Conservation (phyloP, 2,888 invertebrate genomes). For the Nephrotoma guestfalica region DNA sequence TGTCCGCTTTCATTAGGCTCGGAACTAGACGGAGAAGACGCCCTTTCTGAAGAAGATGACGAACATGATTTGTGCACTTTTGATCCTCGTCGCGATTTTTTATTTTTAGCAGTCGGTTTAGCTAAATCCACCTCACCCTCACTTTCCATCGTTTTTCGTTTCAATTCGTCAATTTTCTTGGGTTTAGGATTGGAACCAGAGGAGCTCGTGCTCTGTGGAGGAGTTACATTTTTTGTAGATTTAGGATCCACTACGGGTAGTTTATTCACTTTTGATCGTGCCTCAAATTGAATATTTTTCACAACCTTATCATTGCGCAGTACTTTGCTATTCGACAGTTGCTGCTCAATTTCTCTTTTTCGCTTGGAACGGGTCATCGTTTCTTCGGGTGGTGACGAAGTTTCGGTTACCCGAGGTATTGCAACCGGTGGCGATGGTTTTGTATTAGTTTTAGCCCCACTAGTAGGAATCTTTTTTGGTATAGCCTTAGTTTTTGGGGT, state of each 20-base stretch:
- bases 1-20: not conserved
- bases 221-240: not conserved
- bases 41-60: slow-evolving; percentile 1
- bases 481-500: not conserved
- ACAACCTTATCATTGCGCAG: slow-evolving; percentile 28
- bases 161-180: slow-evolving; percentile 11
- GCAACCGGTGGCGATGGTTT: not conserved
- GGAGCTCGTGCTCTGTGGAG: not conserved
- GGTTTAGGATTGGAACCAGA: slow-evolving; percentile 5
- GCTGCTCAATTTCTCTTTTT: slow-evolving; percentile 26
- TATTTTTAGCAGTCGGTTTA: not conserved
- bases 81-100: not conserved
- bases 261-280: not conserved
- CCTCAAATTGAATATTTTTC: slow-evolving; percentile 17
- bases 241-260: not conserved
- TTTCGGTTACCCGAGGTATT: not conserved
- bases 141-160: slow-evolving; percentile 11
- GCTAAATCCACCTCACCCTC: slow-evolving; percentile 8
- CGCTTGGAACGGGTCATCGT: slow-evolving; percentile 32
- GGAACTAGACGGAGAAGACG: not conserved
- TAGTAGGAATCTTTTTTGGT: not conserved
- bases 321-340: slow-evolving; percentile 29
- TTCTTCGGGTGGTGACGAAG: slow-evolving; percentile 13
- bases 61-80: not conserved
- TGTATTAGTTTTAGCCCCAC: not conserved